phyloP scores from a whole-genome alignment of 2,797 vertebrate species.

The Rhincodon typus region DNA sequence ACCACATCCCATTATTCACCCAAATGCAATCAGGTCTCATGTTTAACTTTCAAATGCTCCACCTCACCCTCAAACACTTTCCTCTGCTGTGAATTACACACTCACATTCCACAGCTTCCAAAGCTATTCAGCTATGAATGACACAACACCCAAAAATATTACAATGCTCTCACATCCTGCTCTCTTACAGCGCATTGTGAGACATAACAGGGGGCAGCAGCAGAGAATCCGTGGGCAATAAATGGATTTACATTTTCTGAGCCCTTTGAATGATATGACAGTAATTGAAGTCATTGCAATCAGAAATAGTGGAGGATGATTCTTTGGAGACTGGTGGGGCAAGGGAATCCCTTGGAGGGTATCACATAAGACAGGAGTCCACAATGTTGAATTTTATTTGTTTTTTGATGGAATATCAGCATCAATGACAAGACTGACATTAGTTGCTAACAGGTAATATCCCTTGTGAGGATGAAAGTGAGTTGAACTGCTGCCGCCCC shows the following conservation, averaged over 20 bases:
- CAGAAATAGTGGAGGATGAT: not conserved
- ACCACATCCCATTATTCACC: too few species aligned
- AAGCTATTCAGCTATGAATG: not conserved
- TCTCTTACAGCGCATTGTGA: not conserved
- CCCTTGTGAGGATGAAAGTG: too few species aligned
- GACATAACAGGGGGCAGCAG: not conserved
- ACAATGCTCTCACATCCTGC: not conserved
- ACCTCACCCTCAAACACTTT: not conserved
- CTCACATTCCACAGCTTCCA: not conserved
- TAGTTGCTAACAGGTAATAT: too few species aligned
- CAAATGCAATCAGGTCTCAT: not conserved
- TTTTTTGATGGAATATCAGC: too few species aligned
- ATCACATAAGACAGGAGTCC: not conserved
- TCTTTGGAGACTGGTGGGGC: not conserved
- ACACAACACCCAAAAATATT: not conserved
- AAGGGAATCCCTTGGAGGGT: not conserved
- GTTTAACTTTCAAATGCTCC: not conserved
- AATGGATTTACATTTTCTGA: not conserved
- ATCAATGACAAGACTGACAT: too few species aligned
- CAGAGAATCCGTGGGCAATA: not conserved
- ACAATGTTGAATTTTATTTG: not conserved
- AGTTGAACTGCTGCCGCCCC: too few species aligned
- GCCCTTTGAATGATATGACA: not conserved
- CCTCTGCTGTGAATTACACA: not conserved
- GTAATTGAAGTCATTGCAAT: not conserved